Percentiles rank a stretch among this genome's conserved stretches.
Evolutionary conservation across 1,140 invertebrate species (phyloP).

Genomic region (Nomia melanderi): DNA sequence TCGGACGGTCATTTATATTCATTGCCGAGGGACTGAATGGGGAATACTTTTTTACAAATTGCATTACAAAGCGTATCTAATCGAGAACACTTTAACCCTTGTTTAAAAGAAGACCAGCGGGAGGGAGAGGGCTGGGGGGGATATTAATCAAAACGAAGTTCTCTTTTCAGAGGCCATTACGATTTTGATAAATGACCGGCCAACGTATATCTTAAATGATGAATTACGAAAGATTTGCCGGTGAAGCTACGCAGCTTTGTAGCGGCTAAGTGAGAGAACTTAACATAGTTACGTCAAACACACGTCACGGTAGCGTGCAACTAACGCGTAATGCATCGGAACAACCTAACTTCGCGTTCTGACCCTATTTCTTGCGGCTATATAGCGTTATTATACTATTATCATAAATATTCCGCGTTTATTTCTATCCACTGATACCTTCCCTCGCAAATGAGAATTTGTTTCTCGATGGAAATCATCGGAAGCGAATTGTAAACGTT

Average conservation of each 20-base stretch:
- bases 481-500: too few relatives aligned
- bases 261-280: neutral
- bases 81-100: neutral
- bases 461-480: too few relatives aligned
- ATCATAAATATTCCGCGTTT: neutral
- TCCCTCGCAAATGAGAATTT: too few relatives aligned
- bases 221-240: neutral
- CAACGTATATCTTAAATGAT: neutral
- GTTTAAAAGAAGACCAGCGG: neutral
- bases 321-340: neutral
- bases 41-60: too few relatives aligned
- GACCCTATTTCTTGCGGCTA: neutral
- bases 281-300: slow-evolving; percentile 1
- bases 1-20: too few relatives aligned
- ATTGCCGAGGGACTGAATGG: too few relatives aligned
- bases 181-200: neutral
- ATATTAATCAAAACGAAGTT: neutral
- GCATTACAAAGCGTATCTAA: too few relatives aligned
- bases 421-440: neutral
- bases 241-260: neutral
- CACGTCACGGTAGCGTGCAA: neutral
- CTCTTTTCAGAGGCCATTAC: neutral
- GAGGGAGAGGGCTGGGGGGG: too few relatives aligned
- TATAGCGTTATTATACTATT: neutral
- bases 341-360: neutral